Percentiles rank a stretch among this genome's conserved stretches.
These are phyloP conservation scores for Drosophila koepferae DNA, from an alignment of 2,888 invertebrate genomes.

Conservation along the genomic window DNA sequence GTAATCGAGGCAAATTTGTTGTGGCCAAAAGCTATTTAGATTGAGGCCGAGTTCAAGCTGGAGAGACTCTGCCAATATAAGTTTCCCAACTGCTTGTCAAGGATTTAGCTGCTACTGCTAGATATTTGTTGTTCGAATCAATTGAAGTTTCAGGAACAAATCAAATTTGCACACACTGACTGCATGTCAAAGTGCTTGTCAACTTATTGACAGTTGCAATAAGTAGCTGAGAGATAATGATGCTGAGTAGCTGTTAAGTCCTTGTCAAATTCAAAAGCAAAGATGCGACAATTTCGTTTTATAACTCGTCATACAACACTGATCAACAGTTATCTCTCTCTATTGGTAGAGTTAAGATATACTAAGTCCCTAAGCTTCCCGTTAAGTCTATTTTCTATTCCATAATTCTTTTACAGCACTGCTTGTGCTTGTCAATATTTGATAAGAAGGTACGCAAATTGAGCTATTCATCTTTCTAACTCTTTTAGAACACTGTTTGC, in stretches of 20 bases:
- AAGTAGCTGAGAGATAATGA: not conserved
- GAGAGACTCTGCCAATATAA: not conserved
- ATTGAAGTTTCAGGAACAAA: not conserved
- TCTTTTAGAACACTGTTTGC: not conserved
- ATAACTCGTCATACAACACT: not conserved
- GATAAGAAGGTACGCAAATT: too few relatives aligned
- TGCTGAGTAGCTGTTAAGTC: not conserved
- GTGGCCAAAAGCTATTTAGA: conserved; percentile 3
- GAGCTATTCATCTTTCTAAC: not conserved
- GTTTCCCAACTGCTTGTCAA: not conserved
- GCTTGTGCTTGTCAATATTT: not conserved
- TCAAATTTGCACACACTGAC: not conserved
- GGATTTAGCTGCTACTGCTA: not conserved
- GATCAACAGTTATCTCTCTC: too few relatives aligned
- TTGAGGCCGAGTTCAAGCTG: not conserved
- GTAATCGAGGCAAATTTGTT: not conserved
- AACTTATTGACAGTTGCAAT: not conserved
- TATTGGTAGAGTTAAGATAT: too few relatives aligned
- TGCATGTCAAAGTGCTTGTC: not conserved
- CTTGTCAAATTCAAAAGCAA: not conserved
- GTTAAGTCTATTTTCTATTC: not conserved
- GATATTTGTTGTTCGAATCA: too few relatives aligned
- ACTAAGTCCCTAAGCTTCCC: too few relatives aligned
- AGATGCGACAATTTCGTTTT: not conserved
- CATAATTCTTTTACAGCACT: not conserved